Conservation (phyloP, 2,797 vertebrate species). For the Poeciliopsis gracilis region DNA sequence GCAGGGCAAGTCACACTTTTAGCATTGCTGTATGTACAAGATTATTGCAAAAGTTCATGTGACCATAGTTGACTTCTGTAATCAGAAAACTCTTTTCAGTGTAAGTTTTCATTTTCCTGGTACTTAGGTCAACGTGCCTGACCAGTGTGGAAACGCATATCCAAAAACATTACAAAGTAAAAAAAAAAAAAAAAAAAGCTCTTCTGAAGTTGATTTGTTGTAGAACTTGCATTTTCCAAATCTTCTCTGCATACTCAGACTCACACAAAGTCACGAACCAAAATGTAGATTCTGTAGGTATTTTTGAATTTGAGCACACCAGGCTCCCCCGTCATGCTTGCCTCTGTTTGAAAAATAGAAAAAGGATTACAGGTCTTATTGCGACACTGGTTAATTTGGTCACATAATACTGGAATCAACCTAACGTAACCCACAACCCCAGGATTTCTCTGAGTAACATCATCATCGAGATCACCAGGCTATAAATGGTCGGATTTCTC, state of each 20-base stretch:
- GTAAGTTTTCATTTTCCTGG: not conserved
- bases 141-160: not conserved
- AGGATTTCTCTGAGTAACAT: not conserved
- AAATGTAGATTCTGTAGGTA: not conserved
- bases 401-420: not conserved
- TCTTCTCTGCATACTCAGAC: not conserved
- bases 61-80: not conserved
- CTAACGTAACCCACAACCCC: not conserved
- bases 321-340: not conserved
- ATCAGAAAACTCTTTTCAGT: not conserved
- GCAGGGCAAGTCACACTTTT: conserved; percentile 3
- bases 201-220: not conserved
- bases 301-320: not conserved
- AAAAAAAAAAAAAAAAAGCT: not conserved
- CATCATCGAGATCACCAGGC: not conserved
- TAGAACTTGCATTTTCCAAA: not conserved
- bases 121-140: not conserved
- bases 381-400: not conserved
- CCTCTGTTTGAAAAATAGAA: not conserved
- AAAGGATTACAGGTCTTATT: not conserved
- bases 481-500: not conserved
- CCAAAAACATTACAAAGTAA: not conserved
- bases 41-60: conserved; percentile 11
- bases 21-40: not conserved
- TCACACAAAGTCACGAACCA: not conserved